phyloP scores from a whole-genome alignment of 2,113 vertebrate genomes.

The Nesoenas mayeri region DNA sequence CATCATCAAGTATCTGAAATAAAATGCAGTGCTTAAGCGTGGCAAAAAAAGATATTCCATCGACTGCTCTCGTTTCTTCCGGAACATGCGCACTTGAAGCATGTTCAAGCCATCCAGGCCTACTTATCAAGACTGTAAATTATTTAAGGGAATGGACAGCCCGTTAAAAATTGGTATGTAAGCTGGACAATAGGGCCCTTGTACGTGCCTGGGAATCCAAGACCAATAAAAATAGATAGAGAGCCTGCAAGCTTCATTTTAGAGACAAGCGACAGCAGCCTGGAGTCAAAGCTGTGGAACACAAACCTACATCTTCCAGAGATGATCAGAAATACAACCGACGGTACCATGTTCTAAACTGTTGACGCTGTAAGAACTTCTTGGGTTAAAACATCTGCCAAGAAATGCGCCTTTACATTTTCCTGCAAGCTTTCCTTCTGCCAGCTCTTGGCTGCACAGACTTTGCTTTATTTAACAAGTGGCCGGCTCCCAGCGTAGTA shows the following conservation, averaged over 20 bases:
- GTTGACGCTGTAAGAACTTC: background rate
- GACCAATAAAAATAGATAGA: background rate
- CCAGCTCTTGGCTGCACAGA: constrained; percentile 21
- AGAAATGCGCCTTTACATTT: background rate
- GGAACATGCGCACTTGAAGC: accelerated
- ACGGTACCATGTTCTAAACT: background rate
- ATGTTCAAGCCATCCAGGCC: background rate
- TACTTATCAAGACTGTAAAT: background rate
- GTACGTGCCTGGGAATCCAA: background rate
- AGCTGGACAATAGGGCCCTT: background rate
- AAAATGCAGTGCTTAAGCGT: accelerated
- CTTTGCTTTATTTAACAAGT: constrained; percentile 37
- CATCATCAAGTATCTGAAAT: no score
- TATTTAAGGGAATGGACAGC: background rate
- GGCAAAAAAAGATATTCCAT: background rate
- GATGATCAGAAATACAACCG: background rate
- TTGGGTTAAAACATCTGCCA: background rate
- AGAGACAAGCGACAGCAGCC: background rate
- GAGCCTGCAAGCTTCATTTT: background rate
- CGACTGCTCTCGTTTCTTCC: background rate
- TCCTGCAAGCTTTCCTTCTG: constrained; percentile 4
- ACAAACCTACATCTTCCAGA: background rate
- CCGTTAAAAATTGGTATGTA: background rate
- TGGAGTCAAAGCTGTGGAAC: background rate
- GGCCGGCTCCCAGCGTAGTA: constrained; percentile 30